phyloP scores from a whole-genome alignment of 1,140 invertebrate genomes.

The Thalassaphorura encarpata region DNA sequence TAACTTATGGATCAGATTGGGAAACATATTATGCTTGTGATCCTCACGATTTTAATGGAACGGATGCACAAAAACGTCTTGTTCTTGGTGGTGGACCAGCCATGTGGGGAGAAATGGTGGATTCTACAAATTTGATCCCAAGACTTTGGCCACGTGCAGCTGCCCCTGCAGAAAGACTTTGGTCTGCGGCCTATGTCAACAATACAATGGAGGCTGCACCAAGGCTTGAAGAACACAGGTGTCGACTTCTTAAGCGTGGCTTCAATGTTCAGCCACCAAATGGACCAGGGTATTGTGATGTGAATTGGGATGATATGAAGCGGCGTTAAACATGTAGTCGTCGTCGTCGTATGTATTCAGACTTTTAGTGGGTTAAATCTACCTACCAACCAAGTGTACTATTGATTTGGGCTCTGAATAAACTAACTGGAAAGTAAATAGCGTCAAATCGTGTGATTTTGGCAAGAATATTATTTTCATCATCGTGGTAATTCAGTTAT shows the following conservation, averaged over 20 bases:
- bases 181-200: no score
- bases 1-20: constrained; percentile 69
- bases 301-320: no score
- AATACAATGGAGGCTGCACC: constrained; percentile 35
- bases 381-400: no score
- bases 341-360: no score
- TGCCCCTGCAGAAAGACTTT: constrained; percentile 51
- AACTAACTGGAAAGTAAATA: no score
- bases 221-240: constrained; percentile 45
- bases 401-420: no score
- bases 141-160: constrained; percentile 45
- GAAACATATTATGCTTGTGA: constrained; percentile 62
- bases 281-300: constrained; percentile 37
- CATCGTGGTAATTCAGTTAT: no score
- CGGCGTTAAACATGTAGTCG: no score
- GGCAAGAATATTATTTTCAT: no score
- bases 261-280: constrained; percentile 57
- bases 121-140: constrained; percentile 41
- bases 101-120: constrained; percentile 53
- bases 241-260: constrained; percentile 32
- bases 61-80: constrained; percentile 39
- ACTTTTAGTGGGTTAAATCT: no score
- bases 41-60: constrained; percentile 51
- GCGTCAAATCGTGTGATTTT: no score
- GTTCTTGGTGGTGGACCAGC: constrained; percentile 68